Conservation (phyloP, 2,888 invertebrate species). For the Sphaerophoria taeniata region DNA sequence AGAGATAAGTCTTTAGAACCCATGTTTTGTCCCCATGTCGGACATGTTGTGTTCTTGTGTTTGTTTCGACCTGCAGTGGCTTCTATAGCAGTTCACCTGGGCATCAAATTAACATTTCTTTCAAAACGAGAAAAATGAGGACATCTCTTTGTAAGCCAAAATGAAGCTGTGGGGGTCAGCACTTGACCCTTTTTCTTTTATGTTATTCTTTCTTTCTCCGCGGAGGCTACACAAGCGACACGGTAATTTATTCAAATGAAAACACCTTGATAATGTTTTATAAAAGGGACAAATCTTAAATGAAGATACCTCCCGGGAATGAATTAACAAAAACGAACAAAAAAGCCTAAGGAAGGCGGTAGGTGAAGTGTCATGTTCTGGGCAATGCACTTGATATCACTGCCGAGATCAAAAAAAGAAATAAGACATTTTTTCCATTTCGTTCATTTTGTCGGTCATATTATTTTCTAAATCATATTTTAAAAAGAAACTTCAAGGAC, state of each 20-base stretch:
- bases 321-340: background rate
- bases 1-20: constrained; percentile 11
- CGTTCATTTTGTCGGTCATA: no score
- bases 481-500: no score
- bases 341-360: background rate
- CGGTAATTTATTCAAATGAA: constrained; percentile 35
- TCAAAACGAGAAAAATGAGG: background rate
- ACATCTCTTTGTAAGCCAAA: background rate
- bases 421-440: no score
- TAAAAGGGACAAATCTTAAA: constrained; percentile 33
- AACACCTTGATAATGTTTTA: constrained; percentile 14
- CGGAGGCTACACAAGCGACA: background rate
- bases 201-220: background rate
- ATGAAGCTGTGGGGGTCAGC: background rate
- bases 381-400: no score
- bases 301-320: background rate
- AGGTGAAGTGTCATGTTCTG: background rate
- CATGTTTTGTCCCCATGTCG: background rate
- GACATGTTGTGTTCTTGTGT: background rate
- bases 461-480: no score
- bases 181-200: constrained; percentile 27
- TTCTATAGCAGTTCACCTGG: constrained; percentile 4
- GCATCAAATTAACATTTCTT: constrained; percentile 1
- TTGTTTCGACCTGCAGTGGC: background rate
- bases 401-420: no score